Conservation (phyloP, 2,888 invertebrate species). For the Chromoteleia sp. region DNA sequence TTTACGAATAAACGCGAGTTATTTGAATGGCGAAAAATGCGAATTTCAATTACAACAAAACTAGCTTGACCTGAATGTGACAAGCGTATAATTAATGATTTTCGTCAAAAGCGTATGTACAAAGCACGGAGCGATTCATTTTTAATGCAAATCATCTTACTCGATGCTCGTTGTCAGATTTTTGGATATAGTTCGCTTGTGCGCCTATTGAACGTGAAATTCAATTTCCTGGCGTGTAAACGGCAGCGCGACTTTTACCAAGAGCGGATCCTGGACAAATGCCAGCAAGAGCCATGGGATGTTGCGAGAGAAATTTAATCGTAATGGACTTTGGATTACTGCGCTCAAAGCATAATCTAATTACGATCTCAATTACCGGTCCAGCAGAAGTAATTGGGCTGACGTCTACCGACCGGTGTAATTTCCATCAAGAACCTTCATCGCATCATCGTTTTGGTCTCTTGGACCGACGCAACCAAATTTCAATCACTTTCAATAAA, state of each 20-base stretch:
- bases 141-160: conserved; percentile 70
- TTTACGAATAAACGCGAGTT: conserved; percentile 8
- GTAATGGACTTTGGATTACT: conserved; percentile 72
- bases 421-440: conserved; percentile 72
- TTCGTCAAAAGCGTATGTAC: conserved; percentile 51
- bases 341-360: conserved; percentile 73
- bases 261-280: conserved; percentile 72
- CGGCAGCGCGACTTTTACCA: conserved; percentile 73
- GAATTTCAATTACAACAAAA: conserved; percentile 49
- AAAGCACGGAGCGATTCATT: conserved; percentile 63
- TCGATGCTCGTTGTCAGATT: conserved; percentile 66
- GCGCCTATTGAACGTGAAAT: conserved; percentile 73
- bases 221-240: conserved; percentile 74
- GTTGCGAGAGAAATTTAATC: conserved; percentile 75
- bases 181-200: conserved; percentile 66
- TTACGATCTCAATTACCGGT: conserved; percentile 74
- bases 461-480: conserved; percentile 59
- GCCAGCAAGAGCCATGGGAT: conserved; percentile 73
- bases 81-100: conserved; percentile 65
- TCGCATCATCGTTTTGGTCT: conserved; percentile 70
- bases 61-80: conserved; percentile 59
- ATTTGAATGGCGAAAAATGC: conserved; percentile 14
- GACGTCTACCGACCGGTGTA: conserved; percentile 73
- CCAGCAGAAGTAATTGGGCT: conserved; percentile 74
- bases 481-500: conserved; percentile 69